These are phyloP conservation scores for Cyanoliseus patagonus DNA, from an alignment of 2,113 vertebrate species.

Conservation along the genomic window DNA sequence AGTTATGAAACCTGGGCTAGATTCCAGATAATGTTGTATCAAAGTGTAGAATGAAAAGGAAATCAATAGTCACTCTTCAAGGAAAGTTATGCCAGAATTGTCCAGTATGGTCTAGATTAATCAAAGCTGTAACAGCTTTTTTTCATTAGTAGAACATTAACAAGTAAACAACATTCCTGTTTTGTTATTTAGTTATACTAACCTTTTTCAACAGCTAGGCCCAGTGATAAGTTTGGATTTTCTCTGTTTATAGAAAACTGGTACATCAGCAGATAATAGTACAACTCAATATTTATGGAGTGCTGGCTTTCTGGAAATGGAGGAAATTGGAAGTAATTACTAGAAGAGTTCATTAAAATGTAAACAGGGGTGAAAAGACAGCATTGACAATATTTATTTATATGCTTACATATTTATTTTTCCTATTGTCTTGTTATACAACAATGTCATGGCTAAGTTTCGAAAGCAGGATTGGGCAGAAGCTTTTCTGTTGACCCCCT, in stretches of 20 bases:
- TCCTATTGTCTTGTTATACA: neutral
- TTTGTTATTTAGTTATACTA: slow-evolving; percentile 61
- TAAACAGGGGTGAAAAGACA: slow-evolving; percentile 33
- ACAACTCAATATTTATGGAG: slow-evolving; percentile 63
- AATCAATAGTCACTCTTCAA: slow-evolving; percentile 62
- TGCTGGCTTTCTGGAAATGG: slow-evolving; percentile 42
- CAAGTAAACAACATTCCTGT: slow-evolving; percentile 71
- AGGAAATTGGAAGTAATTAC: slow-evolving; percentile 39
- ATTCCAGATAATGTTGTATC: slow-evolving; percentile 64
- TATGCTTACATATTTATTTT: neutral
- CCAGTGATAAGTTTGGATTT: slow-evolving; percentile 58
- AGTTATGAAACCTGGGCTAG: slow-evolving; percentile 53
- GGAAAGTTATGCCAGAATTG: slow-evolving; percentile 48
- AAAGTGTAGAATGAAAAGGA: slow-evolving; percentile 70
- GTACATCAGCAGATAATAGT: slow-evolving; percentile 54
- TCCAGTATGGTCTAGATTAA: slow-evolving; percentile 32
- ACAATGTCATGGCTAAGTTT: neutral
- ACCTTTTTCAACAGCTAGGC: slow-evolving; percentile 57
- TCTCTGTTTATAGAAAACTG: slow-evolving; percentile 64
- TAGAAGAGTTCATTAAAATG: slow-evolving; percentile 43
- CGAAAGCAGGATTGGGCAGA: neutral
- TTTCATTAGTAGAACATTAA: slow-evolving; percentile 67
- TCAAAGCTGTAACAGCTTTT: slow-evolving; percentile 62
- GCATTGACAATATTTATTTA: neutral
- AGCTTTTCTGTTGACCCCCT: neutral